Evolutionary conservation across 1,140 invertebrate genomes (phyloP).

Genomic region (Drosophila kurseongensis): DNA sequence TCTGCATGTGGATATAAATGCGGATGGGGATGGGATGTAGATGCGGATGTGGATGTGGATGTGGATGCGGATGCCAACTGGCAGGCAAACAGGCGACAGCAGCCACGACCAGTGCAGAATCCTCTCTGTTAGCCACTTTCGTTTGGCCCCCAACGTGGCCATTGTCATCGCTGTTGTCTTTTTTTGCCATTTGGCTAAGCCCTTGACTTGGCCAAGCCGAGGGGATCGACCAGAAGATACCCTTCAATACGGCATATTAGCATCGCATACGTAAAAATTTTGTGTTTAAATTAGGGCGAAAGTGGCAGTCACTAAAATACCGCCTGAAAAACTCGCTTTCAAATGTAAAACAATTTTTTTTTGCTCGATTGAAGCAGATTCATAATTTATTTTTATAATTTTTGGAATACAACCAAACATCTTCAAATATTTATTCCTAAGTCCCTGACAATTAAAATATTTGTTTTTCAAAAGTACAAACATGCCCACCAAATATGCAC

Average conservation of each 20-base stretch:
- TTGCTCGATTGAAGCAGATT: too few relatives aligned
- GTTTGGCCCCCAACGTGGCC: slow-evolving; percentile 51
- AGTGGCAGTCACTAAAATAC: too few relatives aligned
- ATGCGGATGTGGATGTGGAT: slow-evolving; percentile 30
- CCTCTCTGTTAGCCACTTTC: slow-evolving; percentile 49
- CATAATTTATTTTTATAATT: too few relatives aligned
- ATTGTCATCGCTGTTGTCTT: slow-evolving; percentile 39
- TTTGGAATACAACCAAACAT: too few relatives aligned
- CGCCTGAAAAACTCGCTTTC: too few relatives aligned
- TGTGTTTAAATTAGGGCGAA: too few relatives aligned
- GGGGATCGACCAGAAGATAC: slow-evolving; percentile 11
- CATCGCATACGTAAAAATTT: too few relatives aligned
- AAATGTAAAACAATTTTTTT: too few relatives aligned
- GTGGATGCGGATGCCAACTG: slow-evolving; percentile 57
- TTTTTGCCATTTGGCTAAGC: slow-evolving; percentile 53
- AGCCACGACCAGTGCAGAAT: slow-evolving; percentile 50
- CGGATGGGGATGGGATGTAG: slow-evolving; percentile 38
- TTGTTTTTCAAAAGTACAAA: neutral
- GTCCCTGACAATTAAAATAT: too few relatives aligned
- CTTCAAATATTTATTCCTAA: too few relatives aligned
- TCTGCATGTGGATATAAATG: slow-evolving; percentile 28
- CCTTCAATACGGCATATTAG: too few relatives aligned
- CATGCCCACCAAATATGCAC: neutral
- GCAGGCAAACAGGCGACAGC: slow-evolving; percentile 29
- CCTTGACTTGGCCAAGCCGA: slow-evolving; percentile 17